Base-by-base conservation (phyloP, 2,113 vertebrate genomes). In the Festucalex cinctus region DNA sequence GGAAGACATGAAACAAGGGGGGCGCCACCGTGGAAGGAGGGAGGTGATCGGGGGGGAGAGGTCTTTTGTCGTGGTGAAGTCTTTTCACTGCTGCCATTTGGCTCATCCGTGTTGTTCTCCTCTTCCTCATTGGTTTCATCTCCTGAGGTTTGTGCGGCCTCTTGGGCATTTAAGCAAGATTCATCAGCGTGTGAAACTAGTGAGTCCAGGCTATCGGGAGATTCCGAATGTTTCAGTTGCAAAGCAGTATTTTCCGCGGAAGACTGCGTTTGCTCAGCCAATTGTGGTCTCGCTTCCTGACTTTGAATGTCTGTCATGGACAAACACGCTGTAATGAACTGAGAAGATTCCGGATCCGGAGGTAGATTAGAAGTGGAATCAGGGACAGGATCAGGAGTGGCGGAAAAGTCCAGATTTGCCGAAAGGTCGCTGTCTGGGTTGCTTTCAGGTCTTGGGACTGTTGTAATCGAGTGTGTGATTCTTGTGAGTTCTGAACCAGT, bases 1-100 rank as follows among this genome's bases (percentile, higher is more conserved):
- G 76, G 63, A 26, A 75, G 73, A 66, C 68, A 83, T 66, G 80
- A 54, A 28, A 69, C 48, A 7, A 75, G 78, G 54, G 81, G 70
- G 22, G 71, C 69, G 36, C 65, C 65, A 58, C 54, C 70, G 28
- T 67, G 64, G 49, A 73, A 49, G 36, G 84, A 49, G 16, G 67
- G 66, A 36, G 66, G 69, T 12, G 73, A 60, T 22, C 16, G 60
- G 63, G 17, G 74, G 16, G 79, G 44, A 26, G 60, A 9, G n/a
- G 43, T 68, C 44, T 76, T 71, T 63, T 73, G 65, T 8, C 20
- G 36, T 2, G 17, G 1, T 41, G 37, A 24, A 9, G 37, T 41
- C 22, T 62, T 24, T 43, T 62, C 37, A 26, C 14, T 41, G 69
- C 35, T 66, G 63, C 17, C n/a, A 1, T 57, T 68, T 28, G 65